phyloP scores from a whole-genome alignment of 2,888 invertebrate genomes.

The Dolichopus griseipennis region DNA sequence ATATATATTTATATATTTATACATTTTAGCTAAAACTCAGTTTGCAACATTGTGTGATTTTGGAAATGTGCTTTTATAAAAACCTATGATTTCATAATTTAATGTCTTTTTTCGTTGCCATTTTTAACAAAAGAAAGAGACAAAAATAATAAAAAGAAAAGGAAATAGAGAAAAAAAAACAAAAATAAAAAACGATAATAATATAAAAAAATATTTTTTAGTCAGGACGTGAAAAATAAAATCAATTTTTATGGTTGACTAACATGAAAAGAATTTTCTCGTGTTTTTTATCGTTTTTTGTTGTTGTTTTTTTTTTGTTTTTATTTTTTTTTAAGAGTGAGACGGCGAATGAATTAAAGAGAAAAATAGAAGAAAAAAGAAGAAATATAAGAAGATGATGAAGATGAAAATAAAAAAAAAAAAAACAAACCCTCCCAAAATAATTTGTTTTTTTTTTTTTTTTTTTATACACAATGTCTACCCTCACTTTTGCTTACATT shows the following conservation, averaged over 20 bases:
- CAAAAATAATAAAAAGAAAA: too few species aligned
- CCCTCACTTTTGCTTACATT: background rate
- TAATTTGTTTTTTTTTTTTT: background rate
- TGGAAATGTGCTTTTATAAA: too few species aligned
- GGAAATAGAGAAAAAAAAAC: background rate
- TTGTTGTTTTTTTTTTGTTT: background rate
- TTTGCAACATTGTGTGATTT: too few species aligned
- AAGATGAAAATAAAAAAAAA: background rate
- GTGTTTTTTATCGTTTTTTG: too few species aligned
- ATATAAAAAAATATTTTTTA: background rate
- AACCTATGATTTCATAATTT: too few species aligned
- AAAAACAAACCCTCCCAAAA: background rate
- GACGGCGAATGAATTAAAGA: too few species aligned
- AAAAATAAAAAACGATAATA: background rate
- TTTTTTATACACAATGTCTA: background rate
- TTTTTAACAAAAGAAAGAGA: too few species aligned
- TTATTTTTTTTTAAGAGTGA: too few species aligned
- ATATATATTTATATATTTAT: too few species aligned
- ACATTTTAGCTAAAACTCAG: too few species aligned
- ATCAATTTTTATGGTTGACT: constrained; percentile 6
- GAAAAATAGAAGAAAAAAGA: background rate
- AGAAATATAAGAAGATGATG: background rate
- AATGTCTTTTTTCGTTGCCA: too few species aligned
- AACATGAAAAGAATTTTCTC: constrained; percentile 1
- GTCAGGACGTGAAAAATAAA: constrained; percentile 6